Evolutionary conservation across 2,888 invertebrate species (phyloP), one percentile per base, ranked within the genome.

Genomic region (Phortica okadai): DNA sequence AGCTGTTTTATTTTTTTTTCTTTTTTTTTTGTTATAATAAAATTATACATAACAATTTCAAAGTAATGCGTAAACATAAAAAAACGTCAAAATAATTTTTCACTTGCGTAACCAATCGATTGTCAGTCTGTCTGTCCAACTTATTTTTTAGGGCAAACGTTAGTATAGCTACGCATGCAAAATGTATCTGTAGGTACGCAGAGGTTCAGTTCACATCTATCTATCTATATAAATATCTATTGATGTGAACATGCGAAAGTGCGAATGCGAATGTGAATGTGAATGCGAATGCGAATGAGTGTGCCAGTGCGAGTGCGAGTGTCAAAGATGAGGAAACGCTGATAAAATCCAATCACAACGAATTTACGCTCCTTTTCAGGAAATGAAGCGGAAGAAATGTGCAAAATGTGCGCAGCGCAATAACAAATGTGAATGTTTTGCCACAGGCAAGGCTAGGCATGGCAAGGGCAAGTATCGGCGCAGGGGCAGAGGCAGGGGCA

Each of bases 271-370:
- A 21, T 21, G 21, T 1, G 21, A 21, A 21, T 21, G 21, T 21
- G 21, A 21, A 21, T 21, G 21, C 21, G 21, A 21, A 21, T 21
- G 21, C 21, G 21, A 21, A 21, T 21, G 21, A 21, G 21, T 21
- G 50, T 6, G 10, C 2, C 0, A 50, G 50, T 76, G 75, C 77
- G 78, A 56, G 54, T 70, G 84, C 77, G 84, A 83, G 87, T 87
- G 86, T 88, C 87, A 88, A 85, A 86, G 85, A 86, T 86, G 85
- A 88, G 87, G 84, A 88, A 88, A 82, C 79, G 78, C 82, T 83
- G 85, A 86, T 86, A 86, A 86, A 86, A 88, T 88, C 85, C 85
- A 86, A 86, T 86, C 85, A 86, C 85, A 88, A 86, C 87, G 85
- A 88, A 87, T 86, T 88, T 86, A 84, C 85, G 85, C 85, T 86